A percentile compares a stretch with the other conserved stretches of the same genome.
phyloP scores from a whole-genome alignment of 2,113 vertebrate genomes.

The Oxygymnocypris stewartii region DNA sequence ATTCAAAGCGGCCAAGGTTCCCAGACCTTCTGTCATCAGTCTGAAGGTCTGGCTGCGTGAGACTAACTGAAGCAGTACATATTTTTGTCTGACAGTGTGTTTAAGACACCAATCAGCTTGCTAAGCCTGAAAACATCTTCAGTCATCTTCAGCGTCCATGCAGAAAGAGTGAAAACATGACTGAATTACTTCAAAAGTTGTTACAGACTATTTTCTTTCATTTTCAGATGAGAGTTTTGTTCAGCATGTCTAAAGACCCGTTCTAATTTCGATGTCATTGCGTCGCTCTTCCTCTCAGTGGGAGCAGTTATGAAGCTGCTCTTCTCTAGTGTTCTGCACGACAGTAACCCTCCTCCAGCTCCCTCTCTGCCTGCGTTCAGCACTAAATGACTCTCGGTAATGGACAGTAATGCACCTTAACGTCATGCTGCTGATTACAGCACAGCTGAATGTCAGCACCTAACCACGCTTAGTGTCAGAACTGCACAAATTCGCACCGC shows the following conservation, averaged over 20 bases:
- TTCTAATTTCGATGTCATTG: slow-evolving; percentile 37
- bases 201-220: background rate
- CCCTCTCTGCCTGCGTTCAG: slow-evolving; percentile 33
- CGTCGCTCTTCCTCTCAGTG: background rate
- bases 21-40: too few species aligned
- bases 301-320: slow-evolving; percentile 15
- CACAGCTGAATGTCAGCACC: slow-evolving; percentile 53
- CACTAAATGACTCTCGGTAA: slow-evolving; percentile 49
- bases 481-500: slow-evolving; percentile 48
- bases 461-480: slow-evolving; percentile 47
- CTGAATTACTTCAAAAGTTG: background rate
- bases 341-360: slow-evolving; percentile 29
- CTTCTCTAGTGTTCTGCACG: slow-evolving; percentile 24
- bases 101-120: background rate
- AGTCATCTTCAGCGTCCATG: background rate
- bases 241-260: background rate
- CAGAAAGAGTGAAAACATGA: background rate
- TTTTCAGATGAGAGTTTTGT: background rate
- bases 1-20: too few species aligned
- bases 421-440: slow-evolving; percentile 57
- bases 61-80: background rate
- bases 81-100: background rate
- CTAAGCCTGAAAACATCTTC: background rate
- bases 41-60: too few species aligned
- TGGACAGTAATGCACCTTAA: slow-evolving; percentile 60